A percentile compares a stretch with the other conserved stretches of the same genome.
Evolutionary conservation across 1,140 invertebrate genomes (phyloP).

Genomic region (Sycophila sp.): DNA sequence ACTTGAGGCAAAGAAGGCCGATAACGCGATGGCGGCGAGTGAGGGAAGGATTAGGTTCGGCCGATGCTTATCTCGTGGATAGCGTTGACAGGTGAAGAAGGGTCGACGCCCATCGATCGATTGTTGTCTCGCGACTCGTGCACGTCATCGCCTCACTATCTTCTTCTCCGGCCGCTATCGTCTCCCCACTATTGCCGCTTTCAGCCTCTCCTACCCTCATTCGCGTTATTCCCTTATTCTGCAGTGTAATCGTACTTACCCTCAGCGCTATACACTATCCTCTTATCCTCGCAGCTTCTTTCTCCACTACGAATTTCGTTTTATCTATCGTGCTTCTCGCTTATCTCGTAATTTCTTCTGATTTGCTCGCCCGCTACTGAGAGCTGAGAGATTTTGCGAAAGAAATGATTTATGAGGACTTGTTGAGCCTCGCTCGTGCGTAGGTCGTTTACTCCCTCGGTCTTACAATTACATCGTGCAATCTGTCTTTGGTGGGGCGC

Average conservation of each 20-base stretch:
- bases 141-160: constrained; percentile 34
- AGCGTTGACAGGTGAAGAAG: constrained; percentile 53
- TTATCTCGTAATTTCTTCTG: background rate
- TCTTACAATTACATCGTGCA: constrained; percentile 12
- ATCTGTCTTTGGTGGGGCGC: background rate
- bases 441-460: background rate
- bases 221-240: too few relatives aligned
- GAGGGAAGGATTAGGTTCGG: constrained; percentile 4
- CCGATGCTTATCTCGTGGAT: constrained; percentile 47
- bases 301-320: background rate
- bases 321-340: background rate
- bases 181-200: background rate
- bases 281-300: too few relatives aligned
- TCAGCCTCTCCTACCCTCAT: too few relatives aligned
- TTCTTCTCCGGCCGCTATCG: constrained; percentile 1
- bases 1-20: too few relatives aligned
- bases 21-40: background rate
- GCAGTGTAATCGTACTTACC: too few relatives aligned
- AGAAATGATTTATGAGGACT: constrained; percentile 17
- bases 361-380: background rate
- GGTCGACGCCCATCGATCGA: constrained; percentile 57
- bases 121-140: constrained; percentile 48
- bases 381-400: too few relatives aligned
- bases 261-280: too few relatives aligned
- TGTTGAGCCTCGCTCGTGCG: background rate